A percentile compares a stretch with the other conserved stretches of the same genome.
These are phyloP conservation scores for Dasypus novemcinctus DNA, from an alignment of 2,113 vertebrate genomes.

Conservation along the genomic window DNA sequence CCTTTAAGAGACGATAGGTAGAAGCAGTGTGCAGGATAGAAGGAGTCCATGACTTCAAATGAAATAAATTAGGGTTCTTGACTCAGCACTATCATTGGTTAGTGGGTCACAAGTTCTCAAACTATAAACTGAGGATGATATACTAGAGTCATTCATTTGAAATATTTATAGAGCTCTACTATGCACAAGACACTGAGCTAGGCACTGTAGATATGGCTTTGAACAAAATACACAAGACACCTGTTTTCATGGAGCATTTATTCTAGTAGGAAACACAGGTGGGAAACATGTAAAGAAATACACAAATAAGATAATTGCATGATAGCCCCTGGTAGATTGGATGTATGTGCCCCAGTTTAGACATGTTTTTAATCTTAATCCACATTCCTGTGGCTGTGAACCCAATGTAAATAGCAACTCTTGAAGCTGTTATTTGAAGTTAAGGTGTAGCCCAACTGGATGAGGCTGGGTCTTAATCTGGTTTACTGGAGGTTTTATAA, in stretches of 20 bases:
- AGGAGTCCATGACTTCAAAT: neutral
- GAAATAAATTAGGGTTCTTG: neutral
- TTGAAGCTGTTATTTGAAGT: too few relatives aligned
- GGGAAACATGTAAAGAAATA: neutral
- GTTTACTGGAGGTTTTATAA: too few relatives aligned
- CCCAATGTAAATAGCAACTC: too few relatives aligned
- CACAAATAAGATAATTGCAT: neutral
- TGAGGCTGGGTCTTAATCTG: too few relatives aligned
- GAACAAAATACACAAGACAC: neutral
- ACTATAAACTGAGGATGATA: neutral
- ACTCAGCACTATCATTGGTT: neutral
- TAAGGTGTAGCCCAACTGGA: too few relatives aligned
- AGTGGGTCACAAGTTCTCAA: neutral
- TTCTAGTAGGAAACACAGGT: neutral
- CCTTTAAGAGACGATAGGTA: neutral
- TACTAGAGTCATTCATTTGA: neutral
- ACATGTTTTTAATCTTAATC: too few relatives aligned
- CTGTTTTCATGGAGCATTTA: neutral
- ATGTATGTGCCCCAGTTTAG: too few relatives aligned
- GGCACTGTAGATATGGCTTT: neutral
- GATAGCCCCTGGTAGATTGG: neutral
- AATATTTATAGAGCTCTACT: neutral
- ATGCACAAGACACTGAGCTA: neutral
- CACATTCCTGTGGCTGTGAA: too few relatives aligned
- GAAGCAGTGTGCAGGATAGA: neutral